Percentiles rank a stretch among this genome's conserved stretches.
These are phyloP conservation scores for Nezara viridula DNA, from an alignment of 2,888 invertebrate genomes.

Conservation along the genomic window DNA sequence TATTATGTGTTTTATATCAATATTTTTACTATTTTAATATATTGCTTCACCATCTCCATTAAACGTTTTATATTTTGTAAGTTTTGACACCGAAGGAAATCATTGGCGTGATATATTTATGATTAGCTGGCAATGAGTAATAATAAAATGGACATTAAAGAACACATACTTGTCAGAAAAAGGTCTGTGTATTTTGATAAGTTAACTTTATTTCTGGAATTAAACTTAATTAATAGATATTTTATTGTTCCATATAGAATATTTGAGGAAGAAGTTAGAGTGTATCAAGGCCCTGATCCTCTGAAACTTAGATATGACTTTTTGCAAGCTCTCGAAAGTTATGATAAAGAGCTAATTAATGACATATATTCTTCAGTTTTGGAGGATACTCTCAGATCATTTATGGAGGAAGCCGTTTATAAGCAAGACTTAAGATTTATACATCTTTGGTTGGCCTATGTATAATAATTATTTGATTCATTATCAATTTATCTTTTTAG, in stretches of 20 bases:
- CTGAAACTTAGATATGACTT: constrained; percentile 90
- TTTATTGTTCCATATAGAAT: constrained; percentile 72
- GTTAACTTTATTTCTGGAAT: not conserved
- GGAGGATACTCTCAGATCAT: constrained; percentile 83
- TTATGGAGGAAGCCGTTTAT: constrained; percentile 85
- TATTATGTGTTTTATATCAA: not conserved
- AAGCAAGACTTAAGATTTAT: constrained; percentile 88
- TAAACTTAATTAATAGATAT: not conserved
- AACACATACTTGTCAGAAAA: constrained; percentile 51
- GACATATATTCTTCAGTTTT: constrained; percentile 81
- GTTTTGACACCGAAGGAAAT: not conserved
- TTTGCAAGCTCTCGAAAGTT: constrained; percentile 93
- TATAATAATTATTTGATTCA: constrained; percentile 72
- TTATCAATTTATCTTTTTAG: too few relatives aligned
- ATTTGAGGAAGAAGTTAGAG: constrained; percentile 83
- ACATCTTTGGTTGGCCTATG: constrained; percentile 92
- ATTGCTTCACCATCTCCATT: not conserved
- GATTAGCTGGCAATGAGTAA: not conserved
- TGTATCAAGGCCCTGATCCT: constrained; percentile 89
- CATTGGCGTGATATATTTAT: not conserved
- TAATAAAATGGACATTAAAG: constrained; percentile 48
- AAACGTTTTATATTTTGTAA: not conserved
- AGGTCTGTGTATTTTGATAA: constrained; percentile 29
- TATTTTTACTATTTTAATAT: not conserved
- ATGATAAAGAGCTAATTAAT: constrained; percentile 88